These are phyloP conservation scores for Saccostrea glomerata DNA, from an alignment of 1,140 invertebrate species.

Conservation along the genomic window DNA sequence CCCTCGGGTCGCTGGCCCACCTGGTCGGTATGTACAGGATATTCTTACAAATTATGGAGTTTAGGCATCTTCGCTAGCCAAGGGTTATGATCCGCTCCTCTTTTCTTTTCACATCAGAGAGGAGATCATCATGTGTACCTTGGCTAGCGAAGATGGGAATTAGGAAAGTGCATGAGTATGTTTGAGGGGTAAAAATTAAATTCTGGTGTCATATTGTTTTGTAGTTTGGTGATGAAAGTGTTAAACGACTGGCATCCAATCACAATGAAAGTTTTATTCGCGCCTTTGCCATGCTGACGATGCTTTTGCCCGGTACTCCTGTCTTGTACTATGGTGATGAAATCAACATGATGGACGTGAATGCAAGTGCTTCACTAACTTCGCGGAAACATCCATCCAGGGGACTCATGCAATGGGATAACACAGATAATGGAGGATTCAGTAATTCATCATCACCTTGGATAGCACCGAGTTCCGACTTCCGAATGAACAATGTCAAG, in stretches of 20 bases:
- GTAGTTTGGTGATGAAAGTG: conserved; percentile 64
- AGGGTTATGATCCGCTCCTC: too few species aligned
- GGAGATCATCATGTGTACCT: too few species aligned
- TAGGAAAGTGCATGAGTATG: too few species aligned
- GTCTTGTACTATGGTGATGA: conserved; percentile 72
- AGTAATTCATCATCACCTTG: conserved; percentile 80
- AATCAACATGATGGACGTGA: conserved; percentile 61
- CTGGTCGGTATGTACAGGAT: conserved; percentile 58
- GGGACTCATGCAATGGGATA: conserved; percentile 89
- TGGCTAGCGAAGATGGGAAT: too few species aligned
- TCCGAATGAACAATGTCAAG: conserved; percentile 68
- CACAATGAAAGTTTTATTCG: conserved; percentile 54
- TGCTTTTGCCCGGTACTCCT: conserved; percentile 69
- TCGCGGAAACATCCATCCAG: conserved; percentile 75
- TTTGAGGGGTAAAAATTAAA: too few species aligned
- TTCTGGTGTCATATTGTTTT: not conserved
- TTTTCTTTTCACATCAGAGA: too few species aligned
- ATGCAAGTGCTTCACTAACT: not conserved
- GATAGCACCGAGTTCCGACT: conserved; percentile 84
- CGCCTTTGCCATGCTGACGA: conserved; percentile 60
- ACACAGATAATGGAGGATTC: conserved; percentile 82
- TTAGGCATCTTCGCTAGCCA: too few species aligned
- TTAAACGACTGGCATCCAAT: conserved; percentile 57
- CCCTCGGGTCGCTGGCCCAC: conserved; percentile 62
- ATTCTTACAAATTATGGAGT: too few species aligned